Conservation (phyloP, 2,797 vertebrate genomes). For the Centropyge bicolor region DNA sequence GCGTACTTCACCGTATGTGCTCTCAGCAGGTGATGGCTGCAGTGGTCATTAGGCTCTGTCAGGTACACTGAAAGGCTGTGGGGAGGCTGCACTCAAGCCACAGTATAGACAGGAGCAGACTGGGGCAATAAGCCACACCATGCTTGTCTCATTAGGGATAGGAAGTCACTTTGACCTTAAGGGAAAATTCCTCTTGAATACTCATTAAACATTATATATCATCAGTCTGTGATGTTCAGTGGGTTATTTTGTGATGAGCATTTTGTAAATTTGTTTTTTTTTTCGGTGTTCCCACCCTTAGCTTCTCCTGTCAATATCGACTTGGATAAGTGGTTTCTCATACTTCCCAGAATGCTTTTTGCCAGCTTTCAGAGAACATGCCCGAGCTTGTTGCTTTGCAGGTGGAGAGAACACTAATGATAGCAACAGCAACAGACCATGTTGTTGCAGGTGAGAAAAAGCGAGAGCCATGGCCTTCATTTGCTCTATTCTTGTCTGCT, state of each 20-base stretch:
- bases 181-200: constrained; percentile 27
- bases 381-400: constrained; percentile 58
- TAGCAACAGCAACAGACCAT: constrained; percentile 38
- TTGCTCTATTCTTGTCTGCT: constrained; percentile 29
- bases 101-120: constrained; percentile 54
- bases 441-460: constrained; percentile 32
- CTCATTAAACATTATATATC: constrained; percentile 30
- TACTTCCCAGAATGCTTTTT: constrained; percentile 38
- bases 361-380: constrained; percentile 58
- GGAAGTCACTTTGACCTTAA: constrained; percentile 62
- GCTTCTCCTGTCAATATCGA: not conserved
- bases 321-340: constrained; percentile 44
- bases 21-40: constrained; percentile 70
- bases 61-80: constrained; percentile 46
- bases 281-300: not conserved
- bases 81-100: constrained; percentile 48
- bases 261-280: constrained; percentile 35
- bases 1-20: constrained; percentile 32
- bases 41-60: constrained; percentile 67
- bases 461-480: constrained; percentile 25
- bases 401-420: constrained; percentile 64
- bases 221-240: constrained; percentile 35
- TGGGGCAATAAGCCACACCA: constrained; percentile 64
- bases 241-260: constrained; percentile 38
- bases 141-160: constrained; percentile 69